Conservation (phyloP, 1,140 invertebrate species). For the Triops cancriformis region DNA sequence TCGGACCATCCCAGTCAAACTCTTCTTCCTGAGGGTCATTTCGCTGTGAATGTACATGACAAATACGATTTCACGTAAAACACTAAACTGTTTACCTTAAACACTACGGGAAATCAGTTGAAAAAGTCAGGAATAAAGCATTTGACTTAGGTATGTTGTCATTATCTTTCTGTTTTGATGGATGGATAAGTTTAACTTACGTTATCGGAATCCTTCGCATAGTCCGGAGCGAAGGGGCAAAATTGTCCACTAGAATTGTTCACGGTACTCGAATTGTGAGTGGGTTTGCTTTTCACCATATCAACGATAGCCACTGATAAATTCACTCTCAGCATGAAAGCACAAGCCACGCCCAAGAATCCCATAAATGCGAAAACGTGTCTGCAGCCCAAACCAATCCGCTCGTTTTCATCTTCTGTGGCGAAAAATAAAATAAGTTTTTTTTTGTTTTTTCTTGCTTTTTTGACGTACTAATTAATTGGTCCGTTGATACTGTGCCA, state of each 20-base stretch:
- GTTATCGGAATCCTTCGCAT: background rate
- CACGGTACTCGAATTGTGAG: background rate
- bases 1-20: slow-evolving; percentile 66
- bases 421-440: no score
- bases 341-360: slow-evolving; percentile 83
- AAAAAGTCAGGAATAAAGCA: no score
- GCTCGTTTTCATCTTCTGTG: background rate
- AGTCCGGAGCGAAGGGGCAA: background rate
- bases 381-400: slow-evolving; percentile 38
- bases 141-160: no score
- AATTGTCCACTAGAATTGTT: background rate
- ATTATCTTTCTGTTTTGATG: no score
- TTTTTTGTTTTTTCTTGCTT: no score
- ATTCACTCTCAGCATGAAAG: slow-evolving; percentile 92
- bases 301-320: slow-evolving; percentile 94
- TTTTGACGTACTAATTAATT: no score
- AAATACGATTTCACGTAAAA: no score
- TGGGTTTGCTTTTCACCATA: slow-evolving; percentile 55
- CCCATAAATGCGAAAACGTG: slow-evolving; percentile 80
- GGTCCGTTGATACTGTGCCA: no score
- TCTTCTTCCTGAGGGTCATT: slow-evolving; percentile 45
- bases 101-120: no score
- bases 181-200: background rate
- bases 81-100: no score
- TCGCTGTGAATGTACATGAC: no score